Evolutionary conservation across 1,140 invertebrate species (phyloP).

Genomic region (Spodoptera litura): DNA sequence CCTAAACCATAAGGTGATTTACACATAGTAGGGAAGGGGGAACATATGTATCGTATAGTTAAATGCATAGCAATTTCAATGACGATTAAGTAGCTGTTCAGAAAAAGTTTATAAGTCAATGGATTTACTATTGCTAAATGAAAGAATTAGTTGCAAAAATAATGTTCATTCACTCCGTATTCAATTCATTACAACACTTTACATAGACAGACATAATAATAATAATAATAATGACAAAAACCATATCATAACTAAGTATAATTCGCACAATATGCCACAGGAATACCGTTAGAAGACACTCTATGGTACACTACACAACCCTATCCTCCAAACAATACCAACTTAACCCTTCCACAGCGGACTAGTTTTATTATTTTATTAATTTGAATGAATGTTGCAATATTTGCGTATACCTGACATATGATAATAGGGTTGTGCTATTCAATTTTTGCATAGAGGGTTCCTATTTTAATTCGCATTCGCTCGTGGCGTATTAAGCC

Average conservation of each 20-base stretch:
- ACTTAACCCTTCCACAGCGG: constrained; percentile 74
- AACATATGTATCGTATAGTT: too few relatives aligned
- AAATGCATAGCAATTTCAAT: too few relatives aligned
- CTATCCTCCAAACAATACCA: constrained; percentile 62
- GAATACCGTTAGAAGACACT: constrained; percentile 46
- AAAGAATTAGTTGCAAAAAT: too few relatives aligned
- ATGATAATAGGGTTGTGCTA: constrained; percentile 74
- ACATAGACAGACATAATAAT: background rate
- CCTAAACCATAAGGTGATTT: too few relatives aligned
- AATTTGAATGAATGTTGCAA: constrained; percentile 85
- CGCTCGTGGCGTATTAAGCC: constrained; percentile 62
- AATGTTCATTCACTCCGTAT: background rate
- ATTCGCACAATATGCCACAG: constrained; percentile 36
- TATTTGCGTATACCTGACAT: constrained; percentile 82
- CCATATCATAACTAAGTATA: constrained; percentile 33
- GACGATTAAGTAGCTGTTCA: too few relatives aligned
- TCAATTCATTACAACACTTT: background rate
- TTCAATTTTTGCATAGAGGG: constrained; percentile 82
- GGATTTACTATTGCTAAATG: too few relatives aligned
- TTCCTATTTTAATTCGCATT: constrained; percentile 73
- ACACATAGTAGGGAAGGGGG: too few relatives aligned
- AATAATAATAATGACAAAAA: constrained; percentile 2
- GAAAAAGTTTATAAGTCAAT: too few relatives aligned
- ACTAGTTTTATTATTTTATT: constrained; percentile 83
- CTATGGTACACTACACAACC: constrained; percentile 28